A percentile compares a stretch with the other conserved stretches of the same genome.
Conservation (phyloP, 2,113 vertebrate genomes). For the Trochalopteron elliotii region DNA sequence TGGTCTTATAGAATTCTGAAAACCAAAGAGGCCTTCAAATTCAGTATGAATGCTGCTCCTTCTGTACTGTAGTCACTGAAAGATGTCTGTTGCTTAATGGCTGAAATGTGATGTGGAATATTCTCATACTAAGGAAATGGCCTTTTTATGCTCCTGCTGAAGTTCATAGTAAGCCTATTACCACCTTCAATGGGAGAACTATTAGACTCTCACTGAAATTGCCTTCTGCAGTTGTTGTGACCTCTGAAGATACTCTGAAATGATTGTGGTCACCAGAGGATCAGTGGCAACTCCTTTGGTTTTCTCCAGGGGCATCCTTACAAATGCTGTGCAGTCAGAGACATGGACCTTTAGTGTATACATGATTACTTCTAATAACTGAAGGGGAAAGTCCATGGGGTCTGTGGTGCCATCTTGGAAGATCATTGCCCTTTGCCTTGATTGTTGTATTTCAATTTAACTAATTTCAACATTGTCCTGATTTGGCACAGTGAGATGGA, state of each 20-base stretch:
- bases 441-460: neutral
- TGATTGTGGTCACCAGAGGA: neutral
- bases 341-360: neutral
- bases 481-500: neutral
- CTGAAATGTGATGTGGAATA: neutral
- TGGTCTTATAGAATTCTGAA: neutral
- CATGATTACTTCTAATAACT: neutral
- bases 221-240: constrained; percentile 19
- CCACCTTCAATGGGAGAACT: neutral
- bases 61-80: constrained; percentile 4
- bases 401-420: constrained; percentile 8
- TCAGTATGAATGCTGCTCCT: neutral
- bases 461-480: neutral
- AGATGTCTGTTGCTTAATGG: neutral
- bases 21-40: constrained; percentile 16
- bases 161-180: neutral
- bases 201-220: neutral
- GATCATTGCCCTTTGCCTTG: neutral
- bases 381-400: neutral
- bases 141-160: constrained; percentile 6
- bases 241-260: constrained; percentile 24
- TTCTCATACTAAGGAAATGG: neutral
- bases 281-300: neutral
- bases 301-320: neutral
- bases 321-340: neutral